These are phyloP conservation scores for Aurelia sp. DNA, from an alignment of 30 jellyfish, hydroid and myxozoan genomes.

Conservation along the genomic window DNA sequence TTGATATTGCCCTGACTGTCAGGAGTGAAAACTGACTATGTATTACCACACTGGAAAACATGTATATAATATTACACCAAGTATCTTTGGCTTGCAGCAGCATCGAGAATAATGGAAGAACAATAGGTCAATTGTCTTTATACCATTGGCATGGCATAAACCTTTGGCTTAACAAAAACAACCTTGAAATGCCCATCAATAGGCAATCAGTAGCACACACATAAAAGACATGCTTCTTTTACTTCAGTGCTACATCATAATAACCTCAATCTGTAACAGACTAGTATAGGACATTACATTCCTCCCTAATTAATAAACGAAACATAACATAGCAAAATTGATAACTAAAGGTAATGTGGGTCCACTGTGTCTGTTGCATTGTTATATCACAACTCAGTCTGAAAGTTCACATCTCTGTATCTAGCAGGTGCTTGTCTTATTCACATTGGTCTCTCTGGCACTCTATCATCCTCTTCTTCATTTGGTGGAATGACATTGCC, in stretches of 20 bases:
- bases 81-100: too few relatives aligned
- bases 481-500: conserved; percentile 20
- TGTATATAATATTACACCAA: too few relatives aligned
- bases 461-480: background rate
- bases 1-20: too few relatives aligned
- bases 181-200: background rate
- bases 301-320: conserved; percentile 2
- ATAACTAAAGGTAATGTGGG: background rate
- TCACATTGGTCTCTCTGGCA: conserved; percentile 7
- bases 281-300: background rate
- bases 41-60: too few relatives aligned
- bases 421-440: conserved; percentile 37
- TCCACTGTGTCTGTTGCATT: conserved; percentile 19
- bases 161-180: too few relatives aligned
- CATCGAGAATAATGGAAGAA: too few relatives aligned
- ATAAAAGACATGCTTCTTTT: conserved; percentile 6
- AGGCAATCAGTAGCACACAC: background rate
- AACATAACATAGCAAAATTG: conserved; percentile 2
- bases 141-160: too few relatives aligned
- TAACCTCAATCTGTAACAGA: background rate
- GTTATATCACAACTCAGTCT: background rate
- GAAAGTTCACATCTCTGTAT: conserved; percentile 27
- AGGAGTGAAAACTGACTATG: too few relatives aligned
- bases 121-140: too few relatives aligned
- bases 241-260: conserved; percentile 12